A percentile compares a stretch with the other conserved stretches of the same genome.
Evolutionary conservation across 2,888 invertebrate species (phyloP).

Genomic region (Drosophila nr. fundita): DNA sequence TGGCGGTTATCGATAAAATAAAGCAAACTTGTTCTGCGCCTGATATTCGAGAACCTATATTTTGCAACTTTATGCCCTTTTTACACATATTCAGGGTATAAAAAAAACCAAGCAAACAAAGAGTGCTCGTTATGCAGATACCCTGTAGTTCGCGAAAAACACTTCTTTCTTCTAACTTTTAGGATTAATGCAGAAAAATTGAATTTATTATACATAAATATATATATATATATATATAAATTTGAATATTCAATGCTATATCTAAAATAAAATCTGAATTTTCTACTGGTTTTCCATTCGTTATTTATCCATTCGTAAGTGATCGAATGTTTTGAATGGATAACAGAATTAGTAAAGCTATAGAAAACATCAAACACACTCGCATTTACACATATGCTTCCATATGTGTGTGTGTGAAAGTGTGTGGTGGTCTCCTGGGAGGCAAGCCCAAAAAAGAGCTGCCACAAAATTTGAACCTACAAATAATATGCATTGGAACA

Average conservation of each 20-base stretch:
- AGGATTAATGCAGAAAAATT: neutral
- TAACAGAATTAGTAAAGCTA: neutral
- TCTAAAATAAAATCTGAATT: neutral
- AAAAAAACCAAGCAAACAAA: neutral
- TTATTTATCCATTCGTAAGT: neutral
- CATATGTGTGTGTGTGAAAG: conserved; percentile 2
- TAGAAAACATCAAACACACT: neutral
- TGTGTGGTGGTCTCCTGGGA: conserved; percentile 22
- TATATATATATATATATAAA: neutral
- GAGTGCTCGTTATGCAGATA: neutral
- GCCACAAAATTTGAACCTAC: conserved; percentile 27
- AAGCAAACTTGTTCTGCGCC: too few relatives aligned
- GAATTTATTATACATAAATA: neutral
- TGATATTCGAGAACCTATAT: too few relatives aligned
- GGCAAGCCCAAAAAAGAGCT: conserved; percentile 36
- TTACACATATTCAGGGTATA: too few relatives aligned
- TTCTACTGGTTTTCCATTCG: neutral
- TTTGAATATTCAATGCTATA: neutral
- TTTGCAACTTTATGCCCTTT: too few relatives aligned
- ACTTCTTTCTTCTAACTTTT: neutral
- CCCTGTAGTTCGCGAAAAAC: neutral
- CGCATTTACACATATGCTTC: neutral
- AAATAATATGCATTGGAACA: conserved; percentile 52
- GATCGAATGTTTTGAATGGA: neutral
- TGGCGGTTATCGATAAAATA: too few relatives aligned